Percentiles rank a stretch among this genome's conserved stretches.
Conservation (phyloP, 2,797 vertebrate genomes). For the Falco rusticolus region DNA sequence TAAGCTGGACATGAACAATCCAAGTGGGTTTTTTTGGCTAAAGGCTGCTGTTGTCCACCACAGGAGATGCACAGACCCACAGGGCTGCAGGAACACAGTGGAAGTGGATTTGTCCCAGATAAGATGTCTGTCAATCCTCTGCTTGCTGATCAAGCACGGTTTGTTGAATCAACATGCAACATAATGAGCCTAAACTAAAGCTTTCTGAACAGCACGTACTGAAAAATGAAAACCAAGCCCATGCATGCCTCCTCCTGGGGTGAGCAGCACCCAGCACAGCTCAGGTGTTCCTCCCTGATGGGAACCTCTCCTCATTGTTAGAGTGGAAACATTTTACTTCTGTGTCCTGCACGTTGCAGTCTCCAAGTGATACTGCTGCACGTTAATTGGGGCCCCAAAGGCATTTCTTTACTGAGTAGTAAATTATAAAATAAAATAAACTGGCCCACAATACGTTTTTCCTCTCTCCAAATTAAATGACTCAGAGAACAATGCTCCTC, state of each 20-base stretch:
- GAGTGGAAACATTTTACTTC: background rate
- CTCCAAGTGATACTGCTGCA: background rate
- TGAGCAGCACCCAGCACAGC: background rate
- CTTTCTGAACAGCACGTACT: background rate
- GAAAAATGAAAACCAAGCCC: background rate
- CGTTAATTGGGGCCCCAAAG: background rate
- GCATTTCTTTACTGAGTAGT: background rate
- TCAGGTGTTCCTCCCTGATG: background rate
- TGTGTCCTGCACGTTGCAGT: background rate
- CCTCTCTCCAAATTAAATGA: slow-evolving; percentile 23
- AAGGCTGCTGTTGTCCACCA: background rate
- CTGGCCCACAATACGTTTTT: background rate
- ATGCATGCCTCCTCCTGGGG: background rate
- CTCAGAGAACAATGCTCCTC: background rate
- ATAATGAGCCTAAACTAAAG: background rate
- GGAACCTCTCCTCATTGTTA: background rate
- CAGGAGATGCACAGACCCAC: background rate
- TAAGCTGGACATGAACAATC: background rate
- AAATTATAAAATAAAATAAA: slow-evolving; percentile 37
- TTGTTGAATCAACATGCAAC: background rate
- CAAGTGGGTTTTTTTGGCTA: background rate
- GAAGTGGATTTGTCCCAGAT: background rate
- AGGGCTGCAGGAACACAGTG: background rate
- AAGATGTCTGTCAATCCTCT: background rate
- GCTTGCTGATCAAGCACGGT: background rate